A percentile compares a stretch with the other conserved stretches of the same genome.
Conservation (phyloP, 2,888 invertebrate genomes). For the Allolobophora icterica region DNA sequence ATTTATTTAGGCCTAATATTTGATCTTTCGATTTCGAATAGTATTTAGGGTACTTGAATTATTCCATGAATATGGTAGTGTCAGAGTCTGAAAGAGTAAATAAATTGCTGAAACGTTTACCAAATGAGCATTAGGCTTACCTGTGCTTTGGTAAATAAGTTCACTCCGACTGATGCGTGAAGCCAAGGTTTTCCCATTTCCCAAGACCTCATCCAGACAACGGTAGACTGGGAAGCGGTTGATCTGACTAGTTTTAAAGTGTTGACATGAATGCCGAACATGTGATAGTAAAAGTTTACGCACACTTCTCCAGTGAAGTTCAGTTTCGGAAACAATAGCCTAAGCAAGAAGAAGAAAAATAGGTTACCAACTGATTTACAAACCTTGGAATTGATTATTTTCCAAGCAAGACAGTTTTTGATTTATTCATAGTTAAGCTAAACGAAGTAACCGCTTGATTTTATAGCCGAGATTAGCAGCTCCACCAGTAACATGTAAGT, state of each 20-base stretch:
- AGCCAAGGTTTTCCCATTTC: slow-evolving; percentile 29
- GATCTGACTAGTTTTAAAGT: slow-evolving; percentile 52
- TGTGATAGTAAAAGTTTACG: slow-evolving; percentile 58
- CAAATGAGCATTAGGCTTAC: neutral
- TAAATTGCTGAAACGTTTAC: neutral
- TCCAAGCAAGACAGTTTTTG: no score
- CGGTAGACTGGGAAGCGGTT: neutral
- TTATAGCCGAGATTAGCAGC: no score
- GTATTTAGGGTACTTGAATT: neutral
- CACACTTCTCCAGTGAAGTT: slow-evolving; percentile 47
- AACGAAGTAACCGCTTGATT: no score
- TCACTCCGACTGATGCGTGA: slow-evolving; percentile 11
- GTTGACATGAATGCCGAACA: slow-evolving; percentile 57
- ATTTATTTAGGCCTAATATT: neutral
- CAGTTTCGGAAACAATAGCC: slow-evolving; percentile 14
- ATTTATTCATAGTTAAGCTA: no score
- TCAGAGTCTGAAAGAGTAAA: neutral
- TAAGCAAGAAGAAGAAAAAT: neutral
- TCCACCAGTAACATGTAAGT: no score
- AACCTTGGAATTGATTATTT: no score
- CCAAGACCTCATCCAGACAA: slow-evolving; percentile 30
- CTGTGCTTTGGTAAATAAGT: neutral
- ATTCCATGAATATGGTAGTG: neutral
- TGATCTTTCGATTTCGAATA: neutral
- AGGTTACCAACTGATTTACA: neutral